phyloP scores from a whole-genome alignment of 1,140 invertebrate genomes.

The Anoplophora glabripennis region DNA sequence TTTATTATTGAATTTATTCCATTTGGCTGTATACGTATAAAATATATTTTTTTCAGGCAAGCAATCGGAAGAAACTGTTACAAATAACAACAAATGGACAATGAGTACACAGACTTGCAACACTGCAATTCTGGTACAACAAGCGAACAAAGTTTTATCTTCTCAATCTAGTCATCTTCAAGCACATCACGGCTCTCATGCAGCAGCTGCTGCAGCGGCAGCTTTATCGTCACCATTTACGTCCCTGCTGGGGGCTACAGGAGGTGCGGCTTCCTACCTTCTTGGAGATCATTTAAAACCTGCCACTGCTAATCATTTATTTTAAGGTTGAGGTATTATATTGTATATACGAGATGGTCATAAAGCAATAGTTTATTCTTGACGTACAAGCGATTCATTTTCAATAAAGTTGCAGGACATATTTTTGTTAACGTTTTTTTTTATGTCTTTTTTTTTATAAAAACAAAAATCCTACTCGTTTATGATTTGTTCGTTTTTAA shows the following conservation, averaged over 20 bases:
- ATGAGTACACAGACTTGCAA: slow-evolving; percentile 48
- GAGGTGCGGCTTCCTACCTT: slow-evolving; percentile 46
- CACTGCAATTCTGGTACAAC: slow-evolving; percentile 47
- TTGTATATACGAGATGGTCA: not conserved
- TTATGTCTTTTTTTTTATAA: too few species aligned
- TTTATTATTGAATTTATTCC: too few species aligned
- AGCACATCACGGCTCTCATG: slow-evolving; percentile 42
- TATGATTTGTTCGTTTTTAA: too few species aligned
- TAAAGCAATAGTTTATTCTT: not conserved
- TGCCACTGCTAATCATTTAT: slow-evolving; percentile 46
- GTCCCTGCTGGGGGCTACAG: slow-evolving; percentile 46
- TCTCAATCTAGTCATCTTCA: slow-evolving; percentile 45
- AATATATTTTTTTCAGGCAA: slow-evolving; percentile 49
- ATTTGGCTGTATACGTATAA: too few species aligned
- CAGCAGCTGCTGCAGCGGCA: slow-evolving; percentile 43
- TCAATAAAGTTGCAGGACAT: too few species aligned
- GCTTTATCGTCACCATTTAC: slow-evolving; percentile 49
- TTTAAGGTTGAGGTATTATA: slow-evolving; percentile 30
- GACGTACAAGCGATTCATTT: not conserved
- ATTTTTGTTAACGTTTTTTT: too few species aligned
- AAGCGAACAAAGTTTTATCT: slow-evolving; percentile 47
- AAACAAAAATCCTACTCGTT: too few species aligned
- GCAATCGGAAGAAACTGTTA: slow-evolving; percentile 45
- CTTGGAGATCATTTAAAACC: slow-evolving; percentile 48
- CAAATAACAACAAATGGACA: slow-evolving; percentile 51